Percentiles rank a stretch among this genome's conserved stretches.
These are phyloP conservation scores for Rafetus swinhoei DNA, from an alignment of 2,113 vertebrate species.

Conservation along the genomic window DNA sequence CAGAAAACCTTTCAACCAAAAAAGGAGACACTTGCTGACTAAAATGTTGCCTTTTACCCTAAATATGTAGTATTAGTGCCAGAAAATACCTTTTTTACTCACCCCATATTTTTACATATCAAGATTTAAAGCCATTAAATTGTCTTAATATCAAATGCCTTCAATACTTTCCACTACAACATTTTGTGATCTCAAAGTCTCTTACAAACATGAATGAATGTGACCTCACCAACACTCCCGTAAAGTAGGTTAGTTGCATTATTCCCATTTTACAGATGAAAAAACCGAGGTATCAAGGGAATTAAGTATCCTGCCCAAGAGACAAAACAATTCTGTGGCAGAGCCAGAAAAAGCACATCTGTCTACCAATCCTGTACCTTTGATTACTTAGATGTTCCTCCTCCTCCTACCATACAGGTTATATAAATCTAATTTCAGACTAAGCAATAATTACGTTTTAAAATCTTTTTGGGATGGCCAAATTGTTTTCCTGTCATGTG, in stretches of 20 bases:
- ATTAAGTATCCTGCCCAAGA: background rate
- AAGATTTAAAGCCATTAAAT: background rate
- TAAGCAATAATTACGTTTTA: background rate
- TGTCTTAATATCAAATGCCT: background rate
- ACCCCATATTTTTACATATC: background rate
- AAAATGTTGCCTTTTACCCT: background rate
- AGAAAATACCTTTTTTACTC: background rate
- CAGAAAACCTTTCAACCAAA: background rate
- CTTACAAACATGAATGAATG: background rate
- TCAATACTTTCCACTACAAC: background rate
- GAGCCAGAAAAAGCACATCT: background rate
- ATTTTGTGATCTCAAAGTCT: background rate
- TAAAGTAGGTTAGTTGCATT: background rate
- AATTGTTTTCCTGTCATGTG: background rate
- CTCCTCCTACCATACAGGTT: background rate
- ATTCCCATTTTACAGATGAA: background rate
- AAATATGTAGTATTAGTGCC: background rate
- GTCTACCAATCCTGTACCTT: background rate
- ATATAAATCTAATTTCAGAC: background rate
- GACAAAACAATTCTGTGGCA: background rate
- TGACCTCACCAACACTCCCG: background rate
- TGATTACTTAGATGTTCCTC: background rate
- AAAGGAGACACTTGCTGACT: background rate
- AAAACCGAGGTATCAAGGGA: background rate
- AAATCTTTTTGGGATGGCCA: background rate